These are phyloP conservation scores for Melieria picta DNA, from an alignment of 2,888 invertebrate genomes.

Conservation along the genomic window DNA sequence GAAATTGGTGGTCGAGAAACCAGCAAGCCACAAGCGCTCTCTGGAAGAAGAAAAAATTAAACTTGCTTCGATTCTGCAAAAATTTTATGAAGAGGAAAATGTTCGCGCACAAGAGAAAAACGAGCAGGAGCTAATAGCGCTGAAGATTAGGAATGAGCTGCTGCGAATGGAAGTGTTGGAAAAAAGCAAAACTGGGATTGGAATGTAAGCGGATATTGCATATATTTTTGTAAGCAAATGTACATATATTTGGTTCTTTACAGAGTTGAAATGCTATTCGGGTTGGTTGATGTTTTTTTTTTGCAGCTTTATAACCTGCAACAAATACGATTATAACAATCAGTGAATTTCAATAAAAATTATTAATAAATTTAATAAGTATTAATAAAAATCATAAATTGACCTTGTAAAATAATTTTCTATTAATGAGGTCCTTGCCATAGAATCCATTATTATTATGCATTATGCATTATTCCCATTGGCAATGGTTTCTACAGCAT, in stretches of 20 bases:
- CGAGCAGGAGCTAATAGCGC: slow-evolving; percentile 10
- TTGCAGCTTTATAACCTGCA: not conserved
- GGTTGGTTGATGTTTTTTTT: not conserved
- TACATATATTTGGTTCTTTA: not conserved
- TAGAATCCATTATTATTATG: not conserved
- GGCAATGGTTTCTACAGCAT: slow-evolving; percentile 2
- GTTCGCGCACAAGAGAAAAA: slow-evolving; percentile 28
- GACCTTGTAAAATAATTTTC: slow-evolving; percentile 10
- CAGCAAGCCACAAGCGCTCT: slow-evolving; percentile 10
- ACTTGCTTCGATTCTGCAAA: slow-evolving; percentile 16
- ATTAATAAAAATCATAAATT: not conserved
- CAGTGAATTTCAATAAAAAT: no score
- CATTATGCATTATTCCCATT: not conserved
- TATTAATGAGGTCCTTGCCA: slow-evolving; percentile 14
- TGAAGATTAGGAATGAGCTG: slow-evolving; percentile 25
- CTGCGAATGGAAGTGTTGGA: slow-evolving; percentile 17
- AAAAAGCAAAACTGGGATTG: slow-evolving; percentile 21
- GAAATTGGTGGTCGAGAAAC: slow-evolving; percentile 5
- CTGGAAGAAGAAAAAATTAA: slow-evolving; percentile 20
- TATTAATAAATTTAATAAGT: not conserved
- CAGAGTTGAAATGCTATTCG: not conserved
- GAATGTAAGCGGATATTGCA: not conserved
- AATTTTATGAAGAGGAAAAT: slow-evolving; percentile 30
- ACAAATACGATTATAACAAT: not conserved
- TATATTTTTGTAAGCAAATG: not conserved